Evolutionary conservation across 2,888 invertebrate genomes (phyloP), one percentile per base, ranked within the genome.

Genomic region (Nemapogon koenigi): DNA sequence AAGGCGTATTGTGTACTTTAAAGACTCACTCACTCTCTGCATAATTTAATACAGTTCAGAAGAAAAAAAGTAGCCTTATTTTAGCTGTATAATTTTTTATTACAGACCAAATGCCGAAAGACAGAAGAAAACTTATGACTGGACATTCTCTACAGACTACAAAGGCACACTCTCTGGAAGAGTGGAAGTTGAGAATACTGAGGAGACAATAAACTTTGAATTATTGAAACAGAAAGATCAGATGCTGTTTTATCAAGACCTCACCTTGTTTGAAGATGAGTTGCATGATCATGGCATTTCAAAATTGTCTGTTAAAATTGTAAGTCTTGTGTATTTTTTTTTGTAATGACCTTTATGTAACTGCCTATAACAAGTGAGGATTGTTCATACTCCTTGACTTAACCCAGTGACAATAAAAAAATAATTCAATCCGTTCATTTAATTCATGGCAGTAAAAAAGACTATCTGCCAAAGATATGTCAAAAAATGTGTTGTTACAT

Each of bases 261-360:
- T 98, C 19, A 89, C 92, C 40, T 73, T 99, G 25, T 99, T 91
- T 79, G 99, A 99, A 76, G 99, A 99, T 80, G 99, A 99, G 67
- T 72, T 99, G 32, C 97, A 97, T 59, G 99, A 99, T 71, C 94
- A 99, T 81, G 99, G 99, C 11, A 89, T 93, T 39, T 93, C 98
- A 2, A 87, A 90, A 37, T 83, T 89, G 50, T 90, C 89, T 45
- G 93, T 95, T 1, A 96, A 97, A 87, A 91, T 99, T 78, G 96
- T 96, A 81, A 86, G 87, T 81, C 40, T 22, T 4, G 3, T 13
- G 11, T 18, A n/a, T 28, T 28, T 6, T 28, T 28, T n/a, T 4
- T 28, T 10, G 22, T 22, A 7, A 7, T 22, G 10, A 22, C 22
- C 22, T 22, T 22, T n/a, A n/a, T n/a, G n/a, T n/a, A n/a, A n/a